These are phyloP conservation scores for Scotopteryx bipunctaria DNA, from an alignment of 2,888 invertebrate species.

Conservation along the genomic window DNA sequence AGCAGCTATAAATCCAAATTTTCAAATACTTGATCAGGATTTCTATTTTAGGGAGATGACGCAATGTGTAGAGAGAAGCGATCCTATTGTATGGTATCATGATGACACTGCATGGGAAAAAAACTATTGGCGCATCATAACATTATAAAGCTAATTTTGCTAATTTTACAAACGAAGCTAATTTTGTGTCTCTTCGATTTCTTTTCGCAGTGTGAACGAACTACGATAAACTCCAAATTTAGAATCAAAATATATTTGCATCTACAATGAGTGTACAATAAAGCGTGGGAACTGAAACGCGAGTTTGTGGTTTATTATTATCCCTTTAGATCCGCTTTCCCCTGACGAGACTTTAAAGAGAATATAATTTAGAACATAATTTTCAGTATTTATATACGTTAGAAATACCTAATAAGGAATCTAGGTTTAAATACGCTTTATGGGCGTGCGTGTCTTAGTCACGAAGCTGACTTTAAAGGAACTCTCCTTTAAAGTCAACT, in stretches of 20 bases:
- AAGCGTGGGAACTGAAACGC: conserved; percentile 24
- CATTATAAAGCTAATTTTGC: neutral
- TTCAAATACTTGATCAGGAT: too few species aligned
- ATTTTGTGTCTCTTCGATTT: neutral
- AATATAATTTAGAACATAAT: too few species aligned
- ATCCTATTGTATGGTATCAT: too few species aligned
- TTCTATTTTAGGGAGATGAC: too few species aligned
- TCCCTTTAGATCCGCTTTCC: neutral
- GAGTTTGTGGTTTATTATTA: conserved; percentile 4
- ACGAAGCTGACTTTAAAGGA: conserved; percentile 1
- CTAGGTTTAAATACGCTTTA: conserved; percentile 21
- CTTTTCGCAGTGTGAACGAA: conserved; percentile 25
- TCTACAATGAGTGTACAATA: conserved; percentile 6
- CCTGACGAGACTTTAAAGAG: neutral
- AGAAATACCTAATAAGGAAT: conserved; percentile 6
- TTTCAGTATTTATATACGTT: neutral
- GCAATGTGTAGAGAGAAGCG: too few species aligned
- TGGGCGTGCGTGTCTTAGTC: conserved; percentile 22
- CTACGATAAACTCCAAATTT: conserved; percentile 19
- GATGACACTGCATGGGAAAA: too few species aligned
- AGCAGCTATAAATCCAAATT: too few species aligned
- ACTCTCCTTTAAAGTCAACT: too few species aligned
- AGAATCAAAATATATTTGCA: conserved; percentile 19
- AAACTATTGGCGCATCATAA: neutral
- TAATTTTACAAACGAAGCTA: neutral